Evolutionary conservation across 64 coral and sea anemone genomes (phyloP).

Genomic region (Montipora sp.): DNA sequence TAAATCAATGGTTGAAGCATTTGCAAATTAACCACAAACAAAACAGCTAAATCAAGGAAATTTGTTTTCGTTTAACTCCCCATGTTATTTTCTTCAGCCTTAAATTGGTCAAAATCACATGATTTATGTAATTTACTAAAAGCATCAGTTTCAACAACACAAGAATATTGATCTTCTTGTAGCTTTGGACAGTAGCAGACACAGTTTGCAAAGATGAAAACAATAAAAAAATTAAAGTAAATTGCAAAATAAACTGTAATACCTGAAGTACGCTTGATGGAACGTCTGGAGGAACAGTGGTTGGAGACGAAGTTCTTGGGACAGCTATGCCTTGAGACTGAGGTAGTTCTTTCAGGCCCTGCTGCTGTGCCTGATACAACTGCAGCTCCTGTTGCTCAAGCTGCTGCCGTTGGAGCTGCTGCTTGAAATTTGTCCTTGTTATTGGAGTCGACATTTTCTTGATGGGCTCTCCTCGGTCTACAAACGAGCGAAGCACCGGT

Average conservation of each 20-base stretch:
- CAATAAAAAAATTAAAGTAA: not conserved
- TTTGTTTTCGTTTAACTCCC: not conserved
- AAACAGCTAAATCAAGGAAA: no score
- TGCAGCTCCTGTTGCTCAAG: constrained; percentile 82
- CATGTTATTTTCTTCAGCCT: not conserved
- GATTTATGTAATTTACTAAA: not conserved
- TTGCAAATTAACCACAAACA: no score
- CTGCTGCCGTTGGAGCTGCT: constrained; percentile 86
- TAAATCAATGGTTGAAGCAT: no score
- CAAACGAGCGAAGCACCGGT: not conserved
- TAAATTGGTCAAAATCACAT: not conserved
- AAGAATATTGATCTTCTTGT: not conserved
- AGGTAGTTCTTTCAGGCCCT: not conserved
- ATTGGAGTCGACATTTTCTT: constrained; percentile 84
- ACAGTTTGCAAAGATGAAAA: not conserved
- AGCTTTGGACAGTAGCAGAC: no score
- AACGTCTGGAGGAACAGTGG: constrained; percentile 72
- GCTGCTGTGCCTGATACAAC: constrained; percentile 30
- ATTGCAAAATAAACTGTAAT: not conserved
- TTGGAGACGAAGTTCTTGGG: constrained; percentile 55
- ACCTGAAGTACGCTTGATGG: constrained; percentile 93
- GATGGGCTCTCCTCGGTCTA: constrained; percentile 30
- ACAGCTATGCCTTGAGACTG: constrained; percentile 79
- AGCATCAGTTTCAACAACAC: not conserved
- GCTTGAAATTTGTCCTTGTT: constrained; percentile 88